Evolutionary conservation across 2,797 vertebrate species (phyloP), one percentile per base, ranked within the genome.

Genomic region (Huso huso): DNA sequence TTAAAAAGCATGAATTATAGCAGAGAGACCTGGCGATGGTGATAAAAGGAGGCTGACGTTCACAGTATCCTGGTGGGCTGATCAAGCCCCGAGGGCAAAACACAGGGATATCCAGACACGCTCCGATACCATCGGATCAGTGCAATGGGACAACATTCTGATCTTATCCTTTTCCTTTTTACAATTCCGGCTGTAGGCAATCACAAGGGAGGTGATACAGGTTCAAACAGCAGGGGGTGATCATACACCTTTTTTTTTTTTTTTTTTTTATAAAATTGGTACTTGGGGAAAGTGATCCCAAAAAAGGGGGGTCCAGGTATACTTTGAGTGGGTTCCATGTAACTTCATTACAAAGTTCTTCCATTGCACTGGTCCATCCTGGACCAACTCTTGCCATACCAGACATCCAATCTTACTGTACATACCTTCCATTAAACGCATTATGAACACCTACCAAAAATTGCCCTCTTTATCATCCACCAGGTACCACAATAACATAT

Each of bases 141-240:
- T 23, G 66, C 77, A 77, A 79, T 69, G 78, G 79, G 74, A 85
- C 81, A 84, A 81, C 75, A 73, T 74, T 81, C 81, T 76, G 84
- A 87, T 86, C 78, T 84, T 84, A 86, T 86, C 84, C 62, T 49
- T 48, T 37, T 1, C 60, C n/a, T 37, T 61, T 51, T 51, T 53
- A 61, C 59, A 49, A 51, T 55, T 51, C 49, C 59, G 37, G 11
- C 37, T 49, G n/a, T 23, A 58, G 12, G 55, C 65, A 8, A 12
- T 10, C 51, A 23, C 11, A 67, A 6, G 59, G 59, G 51, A 65
- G 63, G 67, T 67, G 67, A 60, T 71, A 52, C 68, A 53, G 61
- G 55, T 74, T 75, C 72, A 70, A 71, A 78, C 78, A 81, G 75
- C 69, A 79, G 79, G 79, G 75, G 79, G 76, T 73, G 74, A 71